These are phyloP conservation scores for Ploceus nigricollis DNA, from an alignment of 2,113 vertebrate genomes.

Conservation along the genomic window DNA sequence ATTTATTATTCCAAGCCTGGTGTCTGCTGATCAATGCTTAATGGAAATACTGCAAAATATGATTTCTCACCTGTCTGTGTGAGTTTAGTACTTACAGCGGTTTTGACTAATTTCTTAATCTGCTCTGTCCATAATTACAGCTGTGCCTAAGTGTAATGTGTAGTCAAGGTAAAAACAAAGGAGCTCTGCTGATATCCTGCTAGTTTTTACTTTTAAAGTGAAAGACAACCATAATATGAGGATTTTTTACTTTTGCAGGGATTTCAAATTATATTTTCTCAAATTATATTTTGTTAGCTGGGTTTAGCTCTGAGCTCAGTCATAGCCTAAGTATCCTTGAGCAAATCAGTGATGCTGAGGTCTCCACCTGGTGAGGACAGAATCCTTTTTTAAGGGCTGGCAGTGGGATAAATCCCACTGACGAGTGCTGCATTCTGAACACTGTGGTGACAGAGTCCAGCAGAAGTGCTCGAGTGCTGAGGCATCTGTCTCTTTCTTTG, in stretches of 20 bases:
- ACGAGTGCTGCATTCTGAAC: not conserved
- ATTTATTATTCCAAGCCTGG: not conserved
- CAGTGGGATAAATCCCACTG: not conserved
- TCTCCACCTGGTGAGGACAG: not conserved
- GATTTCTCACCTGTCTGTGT: not conserved
- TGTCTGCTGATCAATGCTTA: not conserved
- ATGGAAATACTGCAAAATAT: constrained; percentile 13
- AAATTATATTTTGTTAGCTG: not conserved
- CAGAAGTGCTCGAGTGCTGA: fast-evolving
- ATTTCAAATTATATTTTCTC: not conserved
- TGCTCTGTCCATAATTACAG: not conserved
- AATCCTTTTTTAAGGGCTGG: not conserved
- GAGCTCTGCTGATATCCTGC: not conserved
- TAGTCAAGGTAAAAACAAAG: not conserved
- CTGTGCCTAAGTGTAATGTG: not conserved
- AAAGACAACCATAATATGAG: not conserved
- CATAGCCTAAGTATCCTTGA: not conserved
- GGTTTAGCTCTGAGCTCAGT: not conserved
- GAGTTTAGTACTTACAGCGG: not conserved
- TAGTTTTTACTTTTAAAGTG: not conserved
- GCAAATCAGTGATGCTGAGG: not conserved
- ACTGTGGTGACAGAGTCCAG: not conserved
- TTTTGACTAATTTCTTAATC: not conserved
- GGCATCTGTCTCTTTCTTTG: not conserved
- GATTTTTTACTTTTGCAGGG: not conserved